These are phyloP conservation scores for Prunella fulvescens DNA, from an alignment of 2,113 vertebrate genomes.

Conservation along the genomic window DNA sequence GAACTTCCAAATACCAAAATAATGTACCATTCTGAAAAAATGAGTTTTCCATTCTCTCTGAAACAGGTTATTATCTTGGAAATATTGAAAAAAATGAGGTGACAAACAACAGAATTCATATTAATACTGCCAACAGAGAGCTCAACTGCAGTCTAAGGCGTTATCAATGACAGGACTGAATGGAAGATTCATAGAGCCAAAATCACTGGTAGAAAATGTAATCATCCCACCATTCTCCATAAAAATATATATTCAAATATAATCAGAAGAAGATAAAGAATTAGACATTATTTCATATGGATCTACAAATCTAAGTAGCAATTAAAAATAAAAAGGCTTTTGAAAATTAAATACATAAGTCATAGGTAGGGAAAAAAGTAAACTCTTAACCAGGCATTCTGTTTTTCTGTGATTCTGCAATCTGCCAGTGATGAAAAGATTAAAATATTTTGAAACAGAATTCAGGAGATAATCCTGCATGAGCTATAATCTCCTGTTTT, in stretches of 20 bases:
- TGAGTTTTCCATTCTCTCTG: not conserved
- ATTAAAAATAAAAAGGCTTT: not conserved
- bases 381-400: not conserved
- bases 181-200: conserved; percentile 23
- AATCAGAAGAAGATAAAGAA: not conserved
- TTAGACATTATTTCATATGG: not conserved
- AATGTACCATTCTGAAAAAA: not conserved
- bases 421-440: conserved; percentile 25
- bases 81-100: not conserved
- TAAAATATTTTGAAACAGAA: conserved; percentile 24
- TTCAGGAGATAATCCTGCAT: conserved; percentile 21
- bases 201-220: not conserved
- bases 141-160: not conserved
- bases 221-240: not conserved
- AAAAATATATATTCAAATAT: not conserved
- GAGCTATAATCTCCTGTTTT: not conserved
- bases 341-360: not conserved
- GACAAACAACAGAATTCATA: not conserved
- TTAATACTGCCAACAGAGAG: not conserved
- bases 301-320: not conserved
- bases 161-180: not conserved
- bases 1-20: not conserved
- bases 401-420: not conserved
- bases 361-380: not conserved
- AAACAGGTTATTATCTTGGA: not conserved